Evolutionary conservation across 2,888 invertebrate species (phyloP).

Genomic region (Sclerodermus sp.): DNA sequence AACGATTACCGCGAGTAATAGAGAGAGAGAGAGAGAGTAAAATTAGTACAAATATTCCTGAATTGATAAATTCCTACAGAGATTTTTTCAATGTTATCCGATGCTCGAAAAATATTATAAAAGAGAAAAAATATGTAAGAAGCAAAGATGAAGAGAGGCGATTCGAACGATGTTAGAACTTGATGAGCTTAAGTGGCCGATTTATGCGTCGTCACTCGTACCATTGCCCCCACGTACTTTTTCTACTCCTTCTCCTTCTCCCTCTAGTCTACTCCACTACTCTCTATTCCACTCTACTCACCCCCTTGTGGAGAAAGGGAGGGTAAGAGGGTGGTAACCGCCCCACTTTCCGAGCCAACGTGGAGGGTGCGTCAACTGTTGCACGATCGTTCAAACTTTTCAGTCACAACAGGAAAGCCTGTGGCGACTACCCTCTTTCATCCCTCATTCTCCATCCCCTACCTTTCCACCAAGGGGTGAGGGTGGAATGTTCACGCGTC

Average conservation of each 20-base stretch:
- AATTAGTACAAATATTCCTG: too few species aligned
- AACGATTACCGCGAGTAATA: too few species aligned
- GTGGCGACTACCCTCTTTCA: slow-evolving; percentile 2
- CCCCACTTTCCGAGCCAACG: slow-evolving; percentile 6
- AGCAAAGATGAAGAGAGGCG: too few species aligned
- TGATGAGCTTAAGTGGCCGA: slow-evolving; percentile 13
- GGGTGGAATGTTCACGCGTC: slow-evolving; percentile 18
- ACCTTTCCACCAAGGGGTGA: slow-evolving; percentile 9
- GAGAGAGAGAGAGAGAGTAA: too few species aligned
- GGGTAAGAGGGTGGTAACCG: neutral
- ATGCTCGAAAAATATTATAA: too few species aligned
- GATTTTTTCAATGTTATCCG: too few species aligned
- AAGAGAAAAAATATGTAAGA: too few species aligned
- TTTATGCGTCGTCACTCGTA: slow-evolving; percentile 20
- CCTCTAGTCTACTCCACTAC: too few species aligned
- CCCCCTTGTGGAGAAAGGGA: neutral
- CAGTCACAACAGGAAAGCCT: slow-evolving; percentile 27
- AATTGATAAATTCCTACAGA: too few species aligned
- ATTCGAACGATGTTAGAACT: neutral
- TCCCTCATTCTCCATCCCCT: neutral
- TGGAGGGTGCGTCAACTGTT: slow-evolving; percentile 39
- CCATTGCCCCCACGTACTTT: neutral
- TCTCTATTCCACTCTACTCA: too few species aligned
- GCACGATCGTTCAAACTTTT: slow-evolving; percentile 43
- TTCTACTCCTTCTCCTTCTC: slow-evolving; percentile 1